A percentile compares a stretch with the other conserved stretches of the same genome.
These are phyloP conservation scores for Actenoides lindsayi DNA, from an alignment of 2,113 vertebrate species.

Conservation along the genomic window DNA sequence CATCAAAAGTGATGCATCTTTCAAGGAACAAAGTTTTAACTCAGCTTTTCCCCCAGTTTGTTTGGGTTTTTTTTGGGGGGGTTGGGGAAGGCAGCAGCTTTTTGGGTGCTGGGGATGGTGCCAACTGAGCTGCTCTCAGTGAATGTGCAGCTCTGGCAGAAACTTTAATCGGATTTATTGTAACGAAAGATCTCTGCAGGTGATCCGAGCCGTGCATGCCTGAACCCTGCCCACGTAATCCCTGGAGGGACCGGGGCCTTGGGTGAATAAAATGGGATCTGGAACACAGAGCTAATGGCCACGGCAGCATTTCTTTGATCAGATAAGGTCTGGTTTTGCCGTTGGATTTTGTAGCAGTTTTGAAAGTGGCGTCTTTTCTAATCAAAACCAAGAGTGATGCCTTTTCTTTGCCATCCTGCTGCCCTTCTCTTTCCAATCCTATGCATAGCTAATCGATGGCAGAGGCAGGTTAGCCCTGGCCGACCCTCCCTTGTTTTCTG, in stretches of 20 bases:
- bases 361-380: background rate
- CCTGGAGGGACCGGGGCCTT: background rate
- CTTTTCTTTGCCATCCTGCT: rapidly evolving
- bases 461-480: background rate
- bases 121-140: background rate
- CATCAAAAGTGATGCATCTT: background rate
- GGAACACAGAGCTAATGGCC: background rate
- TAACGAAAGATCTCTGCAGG: background rate
- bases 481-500: background rate
- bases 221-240: background rate
- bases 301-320: background rate
- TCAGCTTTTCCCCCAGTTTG: background rate
- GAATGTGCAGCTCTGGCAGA: background rate
- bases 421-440: background rate
- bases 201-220: background rate
- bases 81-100: background rate
- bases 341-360: background rate
- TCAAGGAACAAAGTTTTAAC: background rate
- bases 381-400: background rate
- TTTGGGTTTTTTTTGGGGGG: background rate
- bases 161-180: background rate
- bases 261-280: background rate
- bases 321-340: background rate
- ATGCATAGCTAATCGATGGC: background rate
- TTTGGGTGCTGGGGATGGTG: rapidly evolving